Conservation (phyloP, 1,140 invertebrate genomes). For the Drosophila ananassae region DNA sequence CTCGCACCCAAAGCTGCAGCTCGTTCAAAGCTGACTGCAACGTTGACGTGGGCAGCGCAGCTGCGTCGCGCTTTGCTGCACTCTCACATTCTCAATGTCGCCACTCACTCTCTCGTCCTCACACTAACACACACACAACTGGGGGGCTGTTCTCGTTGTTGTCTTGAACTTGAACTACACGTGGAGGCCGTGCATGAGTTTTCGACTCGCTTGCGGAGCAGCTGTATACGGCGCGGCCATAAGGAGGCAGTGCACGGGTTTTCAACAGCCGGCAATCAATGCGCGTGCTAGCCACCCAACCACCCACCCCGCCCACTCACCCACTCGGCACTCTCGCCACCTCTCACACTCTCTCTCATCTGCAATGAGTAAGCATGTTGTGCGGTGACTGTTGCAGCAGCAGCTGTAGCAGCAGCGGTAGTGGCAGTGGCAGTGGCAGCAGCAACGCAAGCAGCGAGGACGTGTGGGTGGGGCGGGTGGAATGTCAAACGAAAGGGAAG, state of each 20-base stretch:
- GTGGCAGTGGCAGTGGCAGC: conserved; percentile 32
- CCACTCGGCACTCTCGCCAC: background rate
- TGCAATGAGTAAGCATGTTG: conserved; percentile 66
- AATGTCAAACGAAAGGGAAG: conserved; percentile 68
- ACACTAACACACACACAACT: background rate
- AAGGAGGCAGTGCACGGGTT: conserved; percentile 70
- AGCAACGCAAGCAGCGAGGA: background rate
- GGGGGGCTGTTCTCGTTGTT: conserved; percentile 47
- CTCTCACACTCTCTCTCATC: conserved; percentile 17
- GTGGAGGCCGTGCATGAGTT: conserved; percentile 78
- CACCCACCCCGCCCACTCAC: conserved; percentile 1
- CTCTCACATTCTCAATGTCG: conserved; percentile 19
- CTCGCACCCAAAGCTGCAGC: conserved; percentile 12
- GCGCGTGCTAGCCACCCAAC: conserved; percentile 46
- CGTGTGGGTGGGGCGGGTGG: conserved; percentile 8
- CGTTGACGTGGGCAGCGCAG: conserved; percentile 21
- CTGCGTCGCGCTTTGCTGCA: conserved; percentile 20
- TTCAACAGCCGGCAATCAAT: conserved; percentile 57
- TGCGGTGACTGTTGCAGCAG: conserved; percentile 43
- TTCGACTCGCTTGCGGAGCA: conserved; percentile 50
- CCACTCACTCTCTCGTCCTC: conserved; percentile 37
- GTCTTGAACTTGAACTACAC: conserved; percentile 84
- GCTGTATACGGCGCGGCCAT: conserved; percentile 18
- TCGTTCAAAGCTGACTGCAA: conserved; percentile 29
- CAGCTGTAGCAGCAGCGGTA: conserved; percentile 35